These are phyloP conservation scores for Sebastes minor DNA, from an alignment of 2,797 vertebrate genomes.

Conservation along the genomic window DNA sequence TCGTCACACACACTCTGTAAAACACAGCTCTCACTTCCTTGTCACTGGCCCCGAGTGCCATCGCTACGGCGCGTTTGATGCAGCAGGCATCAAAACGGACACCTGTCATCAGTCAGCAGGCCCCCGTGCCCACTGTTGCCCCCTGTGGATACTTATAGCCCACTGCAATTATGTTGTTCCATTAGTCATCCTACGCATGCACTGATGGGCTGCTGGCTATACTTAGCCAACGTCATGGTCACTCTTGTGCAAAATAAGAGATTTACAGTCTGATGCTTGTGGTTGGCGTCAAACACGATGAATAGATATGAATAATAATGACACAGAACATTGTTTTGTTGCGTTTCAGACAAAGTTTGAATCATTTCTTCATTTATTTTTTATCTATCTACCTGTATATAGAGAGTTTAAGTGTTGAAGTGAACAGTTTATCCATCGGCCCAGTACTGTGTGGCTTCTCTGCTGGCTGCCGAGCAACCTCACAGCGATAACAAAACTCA, in stretches of 20 bases:
- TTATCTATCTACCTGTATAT: not conserved
- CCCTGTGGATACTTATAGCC: constrained; percentile 68
- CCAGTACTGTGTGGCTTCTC: not conserved
- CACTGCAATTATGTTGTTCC: constrained; percentile 72
- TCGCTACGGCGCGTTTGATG: constrained; percentile 32
- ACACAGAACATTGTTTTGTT: not conserved
- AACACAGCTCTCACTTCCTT: constrained; percentile 45
- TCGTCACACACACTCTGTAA: constrained; percentile 16
- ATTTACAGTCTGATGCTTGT: constrained; percentile 40
- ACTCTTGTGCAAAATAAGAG: constrained; percentile 43
- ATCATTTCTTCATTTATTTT: too few relatives aligned
- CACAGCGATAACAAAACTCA: not conserved
- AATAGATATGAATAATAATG: constrained; percentile 33
- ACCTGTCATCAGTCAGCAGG: constrained; percentile 71
- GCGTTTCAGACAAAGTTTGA: not conserved
- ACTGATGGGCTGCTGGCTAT: constrained; percentile 59
- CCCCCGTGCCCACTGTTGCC: constrained; percentile 61
- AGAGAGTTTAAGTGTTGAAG: not conserved
- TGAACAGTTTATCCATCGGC: not conserved
- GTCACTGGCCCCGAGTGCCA: constrained; percentile 29
- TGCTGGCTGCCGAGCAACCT: not conserved
- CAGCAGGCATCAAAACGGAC: constrained; percentile 65
- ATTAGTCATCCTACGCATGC: constrained; percentile 74
- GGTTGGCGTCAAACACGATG: constrained; percentile 38
- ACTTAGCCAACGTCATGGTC: constrained; percentile 61